Conservation (phyloP, 2,888 invertebrate species). For the Pandemis corylana region DNA sequence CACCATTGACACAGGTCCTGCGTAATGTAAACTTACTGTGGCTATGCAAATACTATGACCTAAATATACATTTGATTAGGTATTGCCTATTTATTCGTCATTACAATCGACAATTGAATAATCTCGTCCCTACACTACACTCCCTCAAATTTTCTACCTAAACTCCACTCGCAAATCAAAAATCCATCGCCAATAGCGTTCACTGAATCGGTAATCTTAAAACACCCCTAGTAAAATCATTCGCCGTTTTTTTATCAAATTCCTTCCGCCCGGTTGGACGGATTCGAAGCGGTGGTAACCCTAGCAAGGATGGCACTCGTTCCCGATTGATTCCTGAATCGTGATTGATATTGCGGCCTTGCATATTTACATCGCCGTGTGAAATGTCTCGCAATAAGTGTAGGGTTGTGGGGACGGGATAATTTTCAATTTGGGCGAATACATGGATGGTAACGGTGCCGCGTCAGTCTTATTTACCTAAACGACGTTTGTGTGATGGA, state of each 20-base stretch:
- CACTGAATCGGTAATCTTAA: constrained; percentile 40
- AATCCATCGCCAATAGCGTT: constrained; percentile 39
- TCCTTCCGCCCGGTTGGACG: constrained; percentile 56
- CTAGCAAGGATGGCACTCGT: constrained; percentile 44
- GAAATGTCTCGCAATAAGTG: constrained; percentile 40
- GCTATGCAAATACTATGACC: no score
- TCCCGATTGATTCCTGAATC: constrained; percentile 43
- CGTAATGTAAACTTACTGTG: no score
- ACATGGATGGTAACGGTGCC: constrained; percentile 15
- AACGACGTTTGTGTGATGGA: neutral
- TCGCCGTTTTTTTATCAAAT: constrained; percentile 53
- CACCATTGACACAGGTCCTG: no score
- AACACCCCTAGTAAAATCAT: constrained; percentile 51
- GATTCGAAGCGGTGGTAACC: constrained; percentile 31
- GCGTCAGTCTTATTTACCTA: constrained; percentile 20
- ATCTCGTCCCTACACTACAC: neutral
- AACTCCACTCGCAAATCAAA: constrained; percentile 13
- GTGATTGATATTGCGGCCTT: constrained; percentile 55
- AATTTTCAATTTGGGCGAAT: constrained; percentile 39
- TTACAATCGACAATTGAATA: neutral
- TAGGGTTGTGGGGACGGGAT: constrained; percentile 32
- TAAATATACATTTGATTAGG: no score
- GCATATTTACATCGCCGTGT: constrained; percentile 28
- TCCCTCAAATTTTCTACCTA: neutral
- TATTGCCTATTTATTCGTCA: no score